Evolutionary conservation across 2,888 invertebrate species (phyloP).

Genomic region (Drosophila fungiperda): DNA sequence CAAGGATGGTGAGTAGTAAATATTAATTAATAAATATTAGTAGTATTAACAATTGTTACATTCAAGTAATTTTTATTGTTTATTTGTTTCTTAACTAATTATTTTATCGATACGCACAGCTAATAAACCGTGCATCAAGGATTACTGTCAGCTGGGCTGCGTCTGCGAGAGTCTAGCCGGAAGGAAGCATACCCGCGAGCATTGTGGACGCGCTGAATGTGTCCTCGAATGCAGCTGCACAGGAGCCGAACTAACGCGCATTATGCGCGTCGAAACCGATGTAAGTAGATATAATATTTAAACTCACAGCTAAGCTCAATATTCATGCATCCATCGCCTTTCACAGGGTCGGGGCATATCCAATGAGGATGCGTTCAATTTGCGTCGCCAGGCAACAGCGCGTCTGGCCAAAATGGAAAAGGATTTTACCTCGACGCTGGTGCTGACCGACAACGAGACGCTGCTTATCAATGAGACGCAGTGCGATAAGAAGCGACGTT

Average conservation of each 20-base stretch:
- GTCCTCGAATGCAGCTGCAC: constrained; percentile 86
- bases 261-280: constrained; percentile 83
- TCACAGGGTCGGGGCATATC: constrained; percentile 80
- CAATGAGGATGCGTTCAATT: constrained; percentile 83
- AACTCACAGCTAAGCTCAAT: not conserved
- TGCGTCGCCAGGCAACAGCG: constrained; percentile 84
- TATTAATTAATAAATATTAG: not conserved
- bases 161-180: constrained; percentile 88
- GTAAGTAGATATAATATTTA: constrained; percentile 45
- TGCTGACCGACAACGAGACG: constrained; percentile 88
- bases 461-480: constrained; percentile 87
- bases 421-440: constrained; percentile 90
- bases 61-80: no score
- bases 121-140: constrained; percentile 86
- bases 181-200: constrained; percentile 85
- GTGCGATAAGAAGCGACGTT: constrained; percentile 86
- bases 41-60: not conserved
- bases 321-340: not conserved
- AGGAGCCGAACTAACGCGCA: constrained; percentile 68
- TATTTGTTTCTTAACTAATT: not conserved
- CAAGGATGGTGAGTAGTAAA: constrained; percentile 64
- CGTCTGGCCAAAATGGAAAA: constrained; percentile 89
- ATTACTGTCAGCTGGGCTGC: constrained; percentile 88
- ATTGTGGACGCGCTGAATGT: constrained; percentile 87
- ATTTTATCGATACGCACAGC: constrained; percentile 49